Percentiles rank a stretch among this genome's conserved stretches.
Conservation (phyloP, 2,113 vertebrate genomes). For the Cisticola juncidis region DNA sequence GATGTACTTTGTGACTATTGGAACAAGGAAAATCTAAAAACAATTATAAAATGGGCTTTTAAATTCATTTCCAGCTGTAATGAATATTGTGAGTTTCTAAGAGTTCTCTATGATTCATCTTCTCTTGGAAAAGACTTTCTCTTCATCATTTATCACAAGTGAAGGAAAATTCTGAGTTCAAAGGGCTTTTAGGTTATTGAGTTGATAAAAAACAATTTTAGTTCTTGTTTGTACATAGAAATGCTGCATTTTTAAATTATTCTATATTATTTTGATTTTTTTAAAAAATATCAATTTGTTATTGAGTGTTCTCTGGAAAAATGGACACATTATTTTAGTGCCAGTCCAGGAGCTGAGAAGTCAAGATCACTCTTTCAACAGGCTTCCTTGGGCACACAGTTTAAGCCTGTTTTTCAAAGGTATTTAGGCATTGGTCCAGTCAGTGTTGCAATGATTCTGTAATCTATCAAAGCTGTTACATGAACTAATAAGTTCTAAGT, state of each 20-base stretch:
- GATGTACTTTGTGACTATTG: not conserved
- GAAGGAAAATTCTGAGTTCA: not conserved
- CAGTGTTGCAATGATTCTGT: constrained; percentile 51
- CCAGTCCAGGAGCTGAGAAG: not conserved
- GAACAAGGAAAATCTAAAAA: not conserved
- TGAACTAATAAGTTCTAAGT: constrained; percentile 42
- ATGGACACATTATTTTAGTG: not conserved
- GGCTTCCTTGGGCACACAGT: not conserved
- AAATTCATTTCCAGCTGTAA: not conserved
- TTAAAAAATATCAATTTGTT: not conserved
- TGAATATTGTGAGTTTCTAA: not conserved
- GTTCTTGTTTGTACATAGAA: not conserved
- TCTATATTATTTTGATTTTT: not conserved
- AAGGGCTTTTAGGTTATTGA: not conserved
- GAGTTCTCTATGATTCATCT: constrained; percentile 1
- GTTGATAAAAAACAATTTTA: not conserved
- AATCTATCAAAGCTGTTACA: constrained; percentile 53
- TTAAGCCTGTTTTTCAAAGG: constrained; percentile 10
- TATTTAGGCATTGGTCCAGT: constrained; percentile 52
- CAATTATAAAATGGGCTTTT: not conserved
- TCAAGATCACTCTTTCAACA: not conserved
- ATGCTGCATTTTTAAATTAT: not conserved
- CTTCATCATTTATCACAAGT: not conserved
- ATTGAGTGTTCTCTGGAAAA: not conserved
- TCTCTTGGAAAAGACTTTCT: constrained; percentile 14